Evolutionary conservation across 2,113 vertebrate species (phyloP).

Genomic region (Vanacampus margaritifer): DNA sequence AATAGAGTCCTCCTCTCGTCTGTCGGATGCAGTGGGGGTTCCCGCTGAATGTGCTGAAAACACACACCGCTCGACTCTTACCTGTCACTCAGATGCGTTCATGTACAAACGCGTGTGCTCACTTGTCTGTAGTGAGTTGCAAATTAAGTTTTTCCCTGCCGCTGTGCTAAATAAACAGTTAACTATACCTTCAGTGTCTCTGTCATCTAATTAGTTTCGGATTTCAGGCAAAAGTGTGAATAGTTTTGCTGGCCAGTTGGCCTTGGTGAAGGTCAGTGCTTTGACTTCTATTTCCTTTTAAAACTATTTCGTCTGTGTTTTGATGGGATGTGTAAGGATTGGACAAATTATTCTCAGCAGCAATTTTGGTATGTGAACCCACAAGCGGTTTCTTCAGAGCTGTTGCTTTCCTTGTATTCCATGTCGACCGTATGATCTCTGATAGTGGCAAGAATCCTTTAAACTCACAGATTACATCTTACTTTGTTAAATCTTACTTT

Average conservation of each 20-base stretch:
- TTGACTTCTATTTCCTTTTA: background rate
- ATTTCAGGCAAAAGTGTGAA: background rate
- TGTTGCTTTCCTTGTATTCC: constrained; percentile 17
- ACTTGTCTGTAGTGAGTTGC: too few species aligned
- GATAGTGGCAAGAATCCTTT: constrained; percentile 28
- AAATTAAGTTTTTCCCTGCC: too few species aligned
- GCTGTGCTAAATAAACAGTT: too few species aligned
- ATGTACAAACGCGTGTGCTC: too few species aligned
- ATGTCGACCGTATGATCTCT: constrained; percentile 26
- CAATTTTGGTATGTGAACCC: constrained; percentile 2
- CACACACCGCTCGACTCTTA: too few species aligned
- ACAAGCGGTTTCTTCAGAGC: background rate
- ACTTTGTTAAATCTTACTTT: constrained; percentile 32
- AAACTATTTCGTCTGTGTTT: background rate
- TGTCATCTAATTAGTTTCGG: too few species aligned
- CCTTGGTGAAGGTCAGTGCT: background rate
- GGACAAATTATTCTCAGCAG: background rate
- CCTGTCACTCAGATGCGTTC: too few species aligned
- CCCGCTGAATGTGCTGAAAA: too few species aligned
- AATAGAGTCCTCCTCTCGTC: too few species aligned
- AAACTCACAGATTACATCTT: constrained; percentile 48
- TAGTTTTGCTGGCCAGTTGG: background rate
- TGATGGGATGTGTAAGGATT: background rate
- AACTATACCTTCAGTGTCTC: too few species aligned
- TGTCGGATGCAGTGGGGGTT: too few species aligned